Conservation (phyloP, 2,797 vertebrate species). For the Kryptolebias ocellatus region DNA sequence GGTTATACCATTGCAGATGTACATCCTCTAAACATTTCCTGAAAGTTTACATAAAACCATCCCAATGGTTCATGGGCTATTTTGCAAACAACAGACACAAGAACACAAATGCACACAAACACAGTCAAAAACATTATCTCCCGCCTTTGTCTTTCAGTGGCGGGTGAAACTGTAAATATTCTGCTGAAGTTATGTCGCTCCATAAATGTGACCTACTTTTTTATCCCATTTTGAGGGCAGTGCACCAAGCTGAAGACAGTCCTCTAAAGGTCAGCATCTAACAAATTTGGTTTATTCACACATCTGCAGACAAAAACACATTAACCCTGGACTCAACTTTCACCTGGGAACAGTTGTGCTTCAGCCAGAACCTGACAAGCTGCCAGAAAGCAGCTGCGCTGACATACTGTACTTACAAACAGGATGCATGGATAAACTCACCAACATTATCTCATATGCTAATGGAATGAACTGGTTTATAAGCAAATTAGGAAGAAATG, state of each 20-base stretch:
- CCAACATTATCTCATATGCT: slow-evolving; percentile 7
- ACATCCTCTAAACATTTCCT: no score
- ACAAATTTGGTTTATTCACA: slow-evolving; percentile 7
- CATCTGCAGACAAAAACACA: neutral
- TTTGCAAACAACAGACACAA: no score
- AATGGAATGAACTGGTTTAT: slow-evolving; percentile 10
- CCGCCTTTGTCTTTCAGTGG: no score
- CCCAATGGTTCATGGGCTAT: no score
- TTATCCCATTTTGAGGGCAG: slow-evolving; percentile 8
- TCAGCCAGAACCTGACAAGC: slow-evolving; percentile 4
- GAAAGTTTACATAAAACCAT: no score
- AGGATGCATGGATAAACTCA: neutral
- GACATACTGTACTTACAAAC: neutral
- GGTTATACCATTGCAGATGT: no score
- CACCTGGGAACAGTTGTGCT: neutral
- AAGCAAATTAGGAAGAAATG: slow-evolving; percentile 16
- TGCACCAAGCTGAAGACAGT: neutral
- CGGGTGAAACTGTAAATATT: neutral
- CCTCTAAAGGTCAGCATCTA: neutral
- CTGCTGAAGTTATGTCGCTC: neutral
- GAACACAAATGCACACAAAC: no score
- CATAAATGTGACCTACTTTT: neutral
- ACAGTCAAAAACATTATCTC: no score
- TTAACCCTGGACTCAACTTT: neutral
- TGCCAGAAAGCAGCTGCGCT: slow-evolving; percentile 6